Percentiles rank a stretch among this genome's conserved stretches.
phyloP scores from a whole-genome alignment of 2,888 invertebrate species.

The Drosophila neotestacea region DNA sequence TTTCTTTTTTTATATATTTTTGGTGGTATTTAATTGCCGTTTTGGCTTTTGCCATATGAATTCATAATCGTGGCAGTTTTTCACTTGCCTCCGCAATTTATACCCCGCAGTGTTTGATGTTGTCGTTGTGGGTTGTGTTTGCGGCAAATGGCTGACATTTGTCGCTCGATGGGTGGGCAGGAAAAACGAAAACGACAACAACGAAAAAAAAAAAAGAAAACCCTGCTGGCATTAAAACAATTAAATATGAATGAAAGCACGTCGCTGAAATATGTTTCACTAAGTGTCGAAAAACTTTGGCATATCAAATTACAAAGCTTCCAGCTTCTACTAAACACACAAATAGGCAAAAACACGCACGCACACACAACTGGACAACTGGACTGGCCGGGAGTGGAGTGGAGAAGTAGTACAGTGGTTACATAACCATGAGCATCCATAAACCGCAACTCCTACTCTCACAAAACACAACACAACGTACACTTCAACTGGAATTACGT shows the following conservation, averaged over 20 bases:
- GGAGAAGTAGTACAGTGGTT: not conserved
- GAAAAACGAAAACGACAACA: not conserved
- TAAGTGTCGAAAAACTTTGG: slow-evolving; percentile 69
- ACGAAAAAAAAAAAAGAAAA: not conserved
- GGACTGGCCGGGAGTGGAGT: not conserved
- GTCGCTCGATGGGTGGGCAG: slow-evolving; percentile 14
- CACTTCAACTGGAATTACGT: slow-evolving; percentile 15
- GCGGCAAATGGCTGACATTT: slow-evolving; percentile 31
- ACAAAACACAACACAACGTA: not conserved
- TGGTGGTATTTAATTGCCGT: slow-evolving; percentile 27
- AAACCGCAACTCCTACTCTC: slow-evolving; percentile 1
- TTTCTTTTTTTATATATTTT: not conserved
- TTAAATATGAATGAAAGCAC: slow-evolving; percentile 67
- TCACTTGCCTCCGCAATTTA: slow-evolving; percentile 29
- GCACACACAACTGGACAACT: slow-evolving; percentile 10
- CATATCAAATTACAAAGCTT: slow-evolving; percentile 61
- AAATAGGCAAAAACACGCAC: slow-evolving; percentile 15
- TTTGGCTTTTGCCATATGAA: slow-evolving; percentile 47
- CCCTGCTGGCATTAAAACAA: slow-evolving; percentile 53
- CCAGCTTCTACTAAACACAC: slow-evolving; percentile 28
- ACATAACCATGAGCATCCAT: slow-evolving; percentile 18
- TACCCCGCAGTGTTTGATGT: not conserved
- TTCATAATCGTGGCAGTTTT: slow-evolving; percentile 49
- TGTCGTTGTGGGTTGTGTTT: not conserved
- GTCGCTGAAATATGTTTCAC: slow-evolving; percentile 68